Percentiles rank a stretch among this genome's conserved stretches.
These are phyloP conservation scores for Cololabis saira DNA, from an alignment of 2,113 vertebrate species.

Conservation along the genomic window DNA sequence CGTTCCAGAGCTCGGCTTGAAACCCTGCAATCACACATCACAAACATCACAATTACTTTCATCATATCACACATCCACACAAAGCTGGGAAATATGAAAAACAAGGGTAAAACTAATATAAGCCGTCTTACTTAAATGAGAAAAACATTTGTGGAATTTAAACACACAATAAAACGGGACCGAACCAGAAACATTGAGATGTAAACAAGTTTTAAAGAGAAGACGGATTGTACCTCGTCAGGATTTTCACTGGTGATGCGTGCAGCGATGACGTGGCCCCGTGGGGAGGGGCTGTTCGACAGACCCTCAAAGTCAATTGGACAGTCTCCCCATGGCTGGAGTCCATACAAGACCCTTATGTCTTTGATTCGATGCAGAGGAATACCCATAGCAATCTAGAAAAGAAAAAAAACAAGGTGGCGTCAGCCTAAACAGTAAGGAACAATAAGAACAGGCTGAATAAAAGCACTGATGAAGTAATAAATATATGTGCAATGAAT, in stretches of 20 bases:
- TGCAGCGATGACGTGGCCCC: conserved; percentile 97
- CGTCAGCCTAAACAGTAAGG: no score
- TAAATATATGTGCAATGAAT: not conserved
- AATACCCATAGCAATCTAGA: conserved; percentile 97
- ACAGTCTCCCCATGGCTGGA: conserved; percentile 93
- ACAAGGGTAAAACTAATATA: no score
- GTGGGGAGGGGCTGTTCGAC: conserved; percentile 88
- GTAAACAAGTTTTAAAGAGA: not conserved
- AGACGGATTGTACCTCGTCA: conserved; percentile 86
- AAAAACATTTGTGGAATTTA: no score
- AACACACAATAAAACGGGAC: not conserved
- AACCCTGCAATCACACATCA: conserved; percentile 83
- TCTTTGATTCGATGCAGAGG: conserved; percentile 97
- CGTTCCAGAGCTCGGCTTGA: conserved; percentile 97
- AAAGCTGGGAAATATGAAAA: not conserved
- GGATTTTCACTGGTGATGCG: conserved; percentile 99
- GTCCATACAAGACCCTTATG: conserved; percentile 94
- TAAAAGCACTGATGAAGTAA: no score
- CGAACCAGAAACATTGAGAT: not conserved
- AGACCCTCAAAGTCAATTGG: conserved; percentile 94
- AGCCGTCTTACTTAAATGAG: no score
- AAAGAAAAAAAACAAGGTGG: not conserved
- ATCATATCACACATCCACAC: not conserved
- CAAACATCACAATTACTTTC: not conserved
- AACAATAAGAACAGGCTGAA: no score